Conservation (phyloP, 2,888 invertebrate genomes). For the Pristionchus fissidentatus region DNA sequence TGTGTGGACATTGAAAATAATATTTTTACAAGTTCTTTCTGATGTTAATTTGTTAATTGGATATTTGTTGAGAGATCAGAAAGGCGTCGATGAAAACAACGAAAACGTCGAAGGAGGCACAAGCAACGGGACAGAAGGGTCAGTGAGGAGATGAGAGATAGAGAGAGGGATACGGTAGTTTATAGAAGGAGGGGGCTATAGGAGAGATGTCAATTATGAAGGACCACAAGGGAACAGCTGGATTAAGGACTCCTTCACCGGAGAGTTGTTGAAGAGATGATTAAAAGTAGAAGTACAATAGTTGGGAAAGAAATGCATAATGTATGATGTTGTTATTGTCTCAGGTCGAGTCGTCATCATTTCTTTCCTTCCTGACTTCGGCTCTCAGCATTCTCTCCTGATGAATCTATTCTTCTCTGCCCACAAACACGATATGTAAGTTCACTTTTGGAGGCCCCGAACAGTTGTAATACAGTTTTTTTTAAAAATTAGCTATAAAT, state of each 20-base stretch:
- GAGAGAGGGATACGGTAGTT: no score
- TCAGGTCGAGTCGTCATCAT: slow-evolving; percentile 41
- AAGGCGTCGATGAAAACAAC: not conserved
- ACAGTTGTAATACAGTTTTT: not conserved
- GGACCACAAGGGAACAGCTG: no score
- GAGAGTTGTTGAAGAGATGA: no score
- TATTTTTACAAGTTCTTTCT: no score
- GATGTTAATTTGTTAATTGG: not conserved
- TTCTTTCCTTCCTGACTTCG: slow-evolving; percentile 22
- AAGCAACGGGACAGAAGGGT: slow-evolving; percentile 27
- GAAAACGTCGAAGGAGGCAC: not conserved
- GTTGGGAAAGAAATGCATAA: not conserved
- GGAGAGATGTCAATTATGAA: no score
- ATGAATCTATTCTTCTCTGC: slow-evolving; percentile 49
- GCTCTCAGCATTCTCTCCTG: slow-evolving; percentile 42
- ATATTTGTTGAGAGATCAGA: not conserved
- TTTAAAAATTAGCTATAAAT: not conserved
- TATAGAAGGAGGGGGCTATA: no score
- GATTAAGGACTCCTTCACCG: no score
- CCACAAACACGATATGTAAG: slow-evolving; percentile 44
- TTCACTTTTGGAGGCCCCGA: not conserved
- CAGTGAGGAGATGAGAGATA: not conserved
- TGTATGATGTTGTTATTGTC: not conserved
- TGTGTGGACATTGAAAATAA: no score
- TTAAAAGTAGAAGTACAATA: no score